These are phyloP conservation scores for Pipistrellus pygmaeus DNA, from an alignment of 2,797 vertebrate species.

Conservation along the genomic window DNA sequence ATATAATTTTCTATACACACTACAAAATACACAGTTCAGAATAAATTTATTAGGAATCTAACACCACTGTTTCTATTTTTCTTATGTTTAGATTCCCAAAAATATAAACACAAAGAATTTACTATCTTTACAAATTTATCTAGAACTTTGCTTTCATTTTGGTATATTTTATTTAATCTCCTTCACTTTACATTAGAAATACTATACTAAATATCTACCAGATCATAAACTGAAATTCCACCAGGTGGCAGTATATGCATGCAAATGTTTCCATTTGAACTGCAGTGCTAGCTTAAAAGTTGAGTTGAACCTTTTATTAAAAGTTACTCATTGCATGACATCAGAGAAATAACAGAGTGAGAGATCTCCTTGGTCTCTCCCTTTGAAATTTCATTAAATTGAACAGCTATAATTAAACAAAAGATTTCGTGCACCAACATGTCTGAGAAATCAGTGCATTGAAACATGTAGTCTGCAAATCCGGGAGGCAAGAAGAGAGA, in stretches of 20 bases:
- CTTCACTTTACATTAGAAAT: not conserved
- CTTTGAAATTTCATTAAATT: not conserved
- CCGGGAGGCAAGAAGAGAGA: not conserved
- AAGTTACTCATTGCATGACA: not conserved
- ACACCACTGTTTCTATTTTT: not conserved
- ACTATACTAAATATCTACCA: slow-evolving; percentile 70
- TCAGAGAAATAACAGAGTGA: not conserved
- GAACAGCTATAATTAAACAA: not conserved
- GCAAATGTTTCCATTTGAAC: slow-evolving; percentile 45
- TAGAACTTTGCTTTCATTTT: not conserved
- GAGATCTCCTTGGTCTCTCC: not conserved
- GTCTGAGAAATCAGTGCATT: not conserved
- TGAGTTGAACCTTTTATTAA: not conserved
- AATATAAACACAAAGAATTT: not conserved
- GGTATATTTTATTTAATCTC: not conserved
- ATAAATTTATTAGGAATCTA: not conserved
- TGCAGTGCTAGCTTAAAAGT: not conserved
- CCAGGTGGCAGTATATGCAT: slow-evolving; percentile 85
- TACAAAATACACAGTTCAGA: not conserved
- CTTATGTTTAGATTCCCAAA: not conserved
- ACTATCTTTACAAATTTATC: not conserved
- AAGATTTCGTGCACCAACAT: not conserved
- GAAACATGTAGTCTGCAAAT: not conserved
- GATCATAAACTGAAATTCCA: slow-evolving; percentile 76
- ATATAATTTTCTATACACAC: not conserved